A percentile compares a stretch with the other conserved stretches of the same genome.
Evolutionary conservation across 35 echinoderm and acorn worm genomes (phyloP).

Genomic region (Heliocidaris tuberculata): DNA sequence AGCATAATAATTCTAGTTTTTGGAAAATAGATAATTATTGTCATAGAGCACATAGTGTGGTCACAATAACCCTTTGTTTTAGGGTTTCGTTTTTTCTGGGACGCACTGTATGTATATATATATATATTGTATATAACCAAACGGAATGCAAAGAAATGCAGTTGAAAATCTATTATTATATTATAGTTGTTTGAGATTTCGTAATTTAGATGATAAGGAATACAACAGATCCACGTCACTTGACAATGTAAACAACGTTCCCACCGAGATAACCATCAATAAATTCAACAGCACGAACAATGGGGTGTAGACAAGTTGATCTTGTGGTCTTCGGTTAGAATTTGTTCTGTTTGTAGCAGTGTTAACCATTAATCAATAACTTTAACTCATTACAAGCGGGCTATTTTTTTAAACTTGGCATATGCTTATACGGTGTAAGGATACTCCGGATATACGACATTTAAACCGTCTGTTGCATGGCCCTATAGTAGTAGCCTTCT

Average conservation of each 20-base stretch:
- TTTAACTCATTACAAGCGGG: background rate
- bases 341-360: background rate
- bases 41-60: too few relatives aligned
- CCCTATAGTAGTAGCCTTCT: background rate
- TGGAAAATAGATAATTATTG: too few relatives aligned
- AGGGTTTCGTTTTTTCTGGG: too few relatives aligned
- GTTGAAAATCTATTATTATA: background rate
- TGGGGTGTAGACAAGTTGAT: background rate
- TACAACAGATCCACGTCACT: background rate
- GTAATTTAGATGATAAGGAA: too few relatives aligned
- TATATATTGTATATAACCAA: too few relatives aligned
- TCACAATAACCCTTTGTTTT: too few relatives aligned
- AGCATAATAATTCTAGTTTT: too few relatives aligned
- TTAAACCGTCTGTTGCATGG: background rate
- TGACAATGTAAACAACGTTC: background rate
- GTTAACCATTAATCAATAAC: background rate
- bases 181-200: background rate
- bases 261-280: background rate
- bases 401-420: background rate
- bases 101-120: too few relatives aligned
- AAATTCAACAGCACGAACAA: background rate
- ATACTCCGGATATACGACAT: background rate
- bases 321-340: background rate
- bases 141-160: background rate
- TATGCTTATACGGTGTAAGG: background rate